These are phyloP conservation scores for Falco punctatus DNA, from an alignment of 2,113 vertebrate genomes.

Conservation along the genomic window DNA sequence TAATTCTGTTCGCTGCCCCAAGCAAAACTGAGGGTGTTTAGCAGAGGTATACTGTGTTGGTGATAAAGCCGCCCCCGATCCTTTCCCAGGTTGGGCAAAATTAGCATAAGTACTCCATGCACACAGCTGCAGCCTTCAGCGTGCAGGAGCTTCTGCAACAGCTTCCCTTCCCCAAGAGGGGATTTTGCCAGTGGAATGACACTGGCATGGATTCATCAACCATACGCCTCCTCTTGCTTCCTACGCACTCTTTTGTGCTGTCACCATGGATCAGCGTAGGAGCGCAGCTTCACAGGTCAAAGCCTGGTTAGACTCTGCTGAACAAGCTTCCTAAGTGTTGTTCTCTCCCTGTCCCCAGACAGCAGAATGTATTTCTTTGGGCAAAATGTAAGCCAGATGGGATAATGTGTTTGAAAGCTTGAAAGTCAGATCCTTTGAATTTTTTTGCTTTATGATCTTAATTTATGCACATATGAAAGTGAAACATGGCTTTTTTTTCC, in stretches of 20 bases:
- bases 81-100: slow-evolving; percentile 12
- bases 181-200: slow-evolving; percentile 34
- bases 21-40: background rate
- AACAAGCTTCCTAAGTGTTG: background rate
- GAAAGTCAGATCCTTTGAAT: slow-evolving; percentile 20
- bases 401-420: background rate
- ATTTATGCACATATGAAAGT: slow-evolving; percentile 53
- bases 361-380: slow-evolving; percentile 9
- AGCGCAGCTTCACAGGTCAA: slow-evolving; percentile 13
- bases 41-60: background rate
- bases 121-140: slow-evolving; percentile 27
- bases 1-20: background rate
- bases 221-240: background rate
- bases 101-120: background rate
- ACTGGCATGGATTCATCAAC: slow-evolving; percentile 22
- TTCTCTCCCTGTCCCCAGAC: background rate
- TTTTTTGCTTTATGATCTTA: slow-evolving; percentile 31
- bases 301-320: background rate
- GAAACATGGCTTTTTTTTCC: background rate
- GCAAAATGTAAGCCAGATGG: slow-evolving; percentile 43
- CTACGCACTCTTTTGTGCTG: slow-evolving; percentile 15
- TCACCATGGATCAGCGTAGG: background rate
- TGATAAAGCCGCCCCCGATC: background rate
- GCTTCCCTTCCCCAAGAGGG: background rate
- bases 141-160: background rate